Percentiles rank a stretch among this genome's conserved stretches.
Evolutionary conservation across 2,113 vertebrate genomes (phyloP).

Genomic region (Geococcyx californianus): DNA sequence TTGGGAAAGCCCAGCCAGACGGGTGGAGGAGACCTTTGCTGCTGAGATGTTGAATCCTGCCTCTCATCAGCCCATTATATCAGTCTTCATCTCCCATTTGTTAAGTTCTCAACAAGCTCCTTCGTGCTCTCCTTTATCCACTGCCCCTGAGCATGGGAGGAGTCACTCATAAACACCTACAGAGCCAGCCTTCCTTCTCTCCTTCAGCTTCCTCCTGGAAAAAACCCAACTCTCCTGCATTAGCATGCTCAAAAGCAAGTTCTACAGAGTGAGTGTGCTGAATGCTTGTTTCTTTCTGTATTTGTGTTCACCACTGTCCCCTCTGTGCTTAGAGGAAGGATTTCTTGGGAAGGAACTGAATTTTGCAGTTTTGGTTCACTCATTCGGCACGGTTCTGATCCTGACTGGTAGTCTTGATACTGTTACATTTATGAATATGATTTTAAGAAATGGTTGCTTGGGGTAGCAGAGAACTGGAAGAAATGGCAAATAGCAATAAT

Average conservation of each 20-base stretch:
- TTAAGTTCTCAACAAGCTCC: constrained; percentile 9
- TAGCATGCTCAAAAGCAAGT: neutral
- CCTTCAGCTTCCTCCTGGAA: neutral
- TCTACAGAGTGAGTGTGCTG: neutral
- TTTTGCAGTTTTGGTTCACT: neutral
- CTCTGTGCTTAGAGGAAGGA: neutral
- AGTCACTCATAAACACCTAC: neutral
- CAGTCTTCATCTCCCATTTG: constrained; percentile 7
- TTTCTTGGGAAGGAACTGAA: neutral
- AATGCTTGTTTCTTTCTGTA: neutral
- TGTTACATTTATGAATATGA: neutral
- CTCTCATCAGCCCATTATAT: neutral
- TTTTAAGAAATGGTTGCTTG: neutral
- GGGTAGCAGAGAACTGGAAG: neutral
- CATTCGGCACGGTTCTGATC: neutral
- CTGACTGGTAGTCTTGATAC: neutral
- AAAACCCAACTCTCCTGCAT: neutral
- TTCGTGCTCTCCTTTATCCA: constrained; percentile 22
- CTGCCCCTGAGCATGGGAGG: constrained; percentile 47
- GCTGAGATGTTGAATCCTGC: neutral
- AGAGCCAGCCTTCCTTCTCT: neutral
- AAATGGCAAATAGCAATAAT: neutral
- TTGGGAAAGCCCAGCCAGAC: neutral
- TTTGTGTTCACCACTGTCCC: neutral
- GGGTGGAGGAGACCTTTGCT: neutral